Percentiles rank a stretch among this genome's conserved stretches.
phyloP scores from a whole-genome alignment of 2,888 invertebrate species.

The Acrobasis repandana region DNA sequence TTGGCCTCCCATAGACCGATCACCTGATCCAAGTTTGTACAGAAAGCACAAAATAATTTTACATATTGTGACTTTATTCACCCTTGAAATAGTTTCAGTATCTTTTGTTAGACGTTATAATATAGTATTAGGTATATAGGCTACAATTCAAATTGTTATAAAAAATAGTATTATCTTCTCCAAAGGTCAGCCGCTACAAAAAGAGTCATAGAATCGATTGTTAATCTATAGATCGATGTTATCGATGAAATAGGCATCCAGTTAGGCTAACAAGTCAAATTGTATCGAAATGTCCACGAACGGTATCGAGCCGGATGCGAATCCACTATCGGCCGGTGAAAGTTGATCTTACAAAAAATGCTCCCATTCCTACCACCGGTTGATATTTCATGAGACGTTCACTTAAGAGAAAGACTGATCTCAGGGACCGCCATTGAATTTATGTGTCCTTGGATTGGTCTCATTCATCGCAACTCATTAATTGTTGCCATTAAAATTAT shows the following conservation, averaged over 20 bases:
- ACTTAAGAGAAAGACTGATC: constrained; percentile 46
- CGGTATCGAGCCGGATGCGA: constrained; percentile 75
- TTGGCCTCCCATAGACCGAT: no score
- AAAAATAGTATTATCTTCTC: not conserved
- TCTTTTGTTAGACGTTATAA: no score
- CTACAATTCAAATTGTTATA: no score
- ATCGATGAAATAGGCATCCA: constrained; percentile 28
- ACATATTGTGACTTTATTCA: no score
- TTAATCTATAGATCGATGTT: constrained; percentile 7
- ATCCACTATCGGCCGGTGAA: constrained; percentile 76
- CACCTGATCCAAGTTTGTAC: no score
- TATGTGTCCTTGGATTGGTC: no score
- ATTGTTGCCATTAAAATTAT: no score
- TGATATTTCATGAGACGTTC: constrained; percentile 80
- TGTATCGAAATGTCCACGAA: constrained; percentile 63
- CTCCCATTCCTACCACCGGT: constrained; percentile 76
- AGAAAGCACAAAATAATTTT: no score
- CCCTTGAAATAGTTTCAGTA: no score
- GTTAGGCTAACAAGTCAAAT: constrained; percentile 40
- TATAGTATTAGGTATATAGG: no score
- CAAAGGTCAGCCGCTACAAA: constrained; percentile 2
- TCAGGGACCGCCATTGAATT: not conserved
- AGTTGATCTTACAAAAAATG: constrained; percentile 82
- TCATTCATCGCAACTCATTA: no score
- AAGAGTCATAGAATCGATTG: not conserved